Conservation (phyloP, 2,113 vertebrate genomes). For the Myiozetetes cayanensis region DNA sequence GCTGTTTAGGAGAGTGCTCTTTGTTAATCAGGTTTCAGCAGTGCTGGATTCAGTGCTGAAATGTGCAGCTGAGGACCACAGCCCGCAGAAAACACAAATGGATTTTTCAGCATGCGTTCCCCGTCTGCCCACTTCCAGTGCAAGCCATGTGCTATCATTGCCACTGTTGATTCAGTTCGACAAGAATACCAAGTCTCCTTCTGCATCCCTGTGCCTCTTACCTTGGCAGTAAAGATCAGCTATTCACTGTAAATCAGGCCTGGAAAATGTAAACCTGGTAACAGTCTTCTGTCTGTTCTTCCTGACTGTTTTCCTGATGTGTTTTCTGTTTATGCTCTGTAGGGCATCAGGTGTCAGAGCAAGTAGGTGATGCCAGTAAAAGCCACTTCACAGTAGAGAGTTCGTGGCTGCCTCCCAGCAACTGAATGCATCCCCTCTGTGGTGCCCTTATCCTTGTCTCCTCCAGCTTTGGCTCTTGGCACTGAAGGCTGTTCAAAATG, state of each 20-base stretch:
- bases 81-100: background rate
- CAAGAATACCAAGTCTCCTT: background rate
- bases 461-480: background rate
- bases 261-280: slow-evolving; percentile 45
- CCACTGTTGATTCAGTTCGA: background rate
- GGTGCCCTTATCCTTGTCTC: slow-evolving; percentile 46
- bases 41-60: background rate
- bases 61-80: background rate
- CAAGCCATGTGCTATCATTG: background rate
- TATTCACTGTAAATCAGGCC: slow-evolving; percentile 19
- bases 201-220: background rate
- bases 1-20: background rate
- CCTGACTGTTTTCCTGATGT: background rate
- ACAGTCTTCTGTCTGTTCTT: slow-evolving; percentile 46
- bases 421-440: slow-evolving; percentile 33
- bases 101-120: background rate
- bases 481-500: slow-evolving; percentile 26
- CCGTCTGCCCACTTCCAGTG: background rate
- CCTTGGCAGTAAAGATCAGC: background rate
- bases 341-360: slow-evolving; percentile 44
- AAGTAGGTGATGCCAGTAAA: slow-evolving; percentile 51
- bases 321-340: slow-evolving; percentile 43
- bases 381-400: slow-evolving; percentile 37
- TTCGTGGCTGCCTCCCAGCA: slow-evolving; percentile 35
- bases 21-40: background rate